Evolutionary conservation across 1,140 invertebrate species (phyloP).

Genomic region (Pectinophora gossypiella): DNA sequence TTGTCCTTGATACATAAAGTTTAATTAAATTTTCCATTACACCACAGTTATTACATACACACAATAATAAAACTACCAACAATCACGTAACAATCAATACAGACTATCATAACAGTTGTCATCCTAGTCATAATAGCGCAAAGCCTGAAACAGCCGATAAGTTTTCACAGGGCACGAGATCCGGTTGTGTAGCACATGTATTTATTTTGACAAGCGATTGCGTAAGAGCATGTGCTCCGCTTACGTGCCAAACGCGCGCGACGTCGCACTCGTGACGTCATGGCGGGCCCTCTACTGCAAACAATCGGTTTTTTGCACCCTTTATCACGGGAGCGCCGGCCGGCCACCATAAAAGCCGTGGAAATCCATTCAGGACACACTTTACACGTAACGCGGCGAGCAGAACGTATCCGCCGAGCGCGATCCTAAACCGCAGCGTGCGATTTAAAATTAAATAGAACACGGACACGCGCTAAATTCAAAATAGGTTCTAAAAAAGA

Average conservation of each 20-base stretch:
- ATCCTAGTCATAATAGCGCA: too few relatives aligned
- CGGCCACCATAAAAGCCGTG: slow-evolving; percentile 65
- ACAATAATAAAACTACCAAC: too few relatives aligned
- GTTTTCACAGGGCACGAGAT: slow-evolving; percentile 60
- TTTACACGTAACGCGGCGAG: slow-evolving; percentile 55
- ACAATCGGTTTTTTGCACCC: slow-evolving; percentile 71
- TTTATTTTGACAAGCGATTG: slow-evolving; percentile 65
- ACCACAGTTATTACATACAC: too few relatives aligned
- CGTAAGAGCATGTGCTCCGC: slow-evolving; percentile 55
- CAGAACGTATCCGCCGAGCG: slow-evolving; percentile 50
- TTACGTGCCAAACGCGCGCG: slow-evolving; percentile 53
- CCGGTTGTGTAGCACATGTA: slow-evolving; percentile 61
- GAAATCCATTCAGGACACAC: slow-evolving; percentile 67
- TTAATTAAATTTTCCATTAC: too few relatives aligned
- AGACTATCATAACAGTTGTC: too few relatives aligned
- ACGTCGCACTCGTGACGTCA: slow-evolving; percentile 60
- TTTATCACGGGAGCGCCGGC: slow-evolving; percentile 62
- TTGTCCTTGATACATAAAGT: too few relatives aligned
- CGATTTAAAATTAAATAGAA: slow-evolving; percentile 23
- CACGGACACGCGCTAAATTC: slow-evolving; percentile 19
- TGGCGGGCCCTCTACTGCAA: slow-evolving; percentile 54
- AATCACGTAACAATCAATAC: too few relatives aligned
- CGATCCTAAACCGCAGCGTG: slow-evolving; percentile 24
- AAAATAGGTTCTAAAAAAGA: slow-evolving; percentile 1
- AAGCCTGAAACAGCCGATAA: not conserved